phyloP scores from a whole-genome alignment of 2,888 invertebrate genomes.

The Zele albiditarsus region DNA sequence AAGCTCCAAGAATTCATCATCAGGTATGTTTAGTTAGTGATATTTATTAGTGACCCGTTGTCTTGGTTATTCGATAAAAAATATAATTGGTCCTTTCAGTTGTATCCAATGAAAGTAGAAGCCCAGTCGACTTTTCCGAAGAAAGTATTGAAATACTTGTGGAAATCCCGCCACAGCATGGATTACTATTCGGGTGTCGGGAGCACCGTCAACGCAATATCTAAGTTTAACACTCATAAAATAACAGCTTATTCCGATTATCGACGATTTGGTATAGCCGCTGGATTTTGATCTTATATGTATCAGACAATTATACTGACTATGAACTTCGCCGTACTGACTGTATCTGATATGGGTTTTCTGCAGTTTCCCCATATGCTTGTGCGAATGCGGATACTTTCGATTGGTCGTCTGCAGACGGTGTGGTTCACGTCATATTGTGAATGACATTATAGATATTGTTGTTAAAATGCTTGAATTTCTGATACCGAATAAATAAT shows the following conservation, averaged over 20 bases:
- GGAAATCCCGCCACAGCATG: constrained; percentile 59
- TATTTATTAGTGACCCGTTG: too few relatives aligned
- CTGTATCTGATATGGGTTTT: too few relatives aligned
- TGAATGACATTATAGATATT: too few relatives aligned
- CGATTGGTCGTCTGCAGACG: too few relatives aligned
- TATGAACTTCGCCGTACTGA: too few relatives aligned
- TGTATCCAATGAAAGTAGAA: constrained; percentile 67
- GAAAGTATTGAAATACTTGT: constrained; percentile 55
- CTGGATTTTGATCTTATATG: constrained; percentile 53
- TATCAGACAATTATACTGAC: too few relatives aligned
- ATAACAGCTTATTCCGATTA: constrained; percentile 67
- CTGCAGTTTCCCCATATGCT: too few relatives aligned
- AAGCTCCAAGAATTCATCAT: constrained; percentile 86
- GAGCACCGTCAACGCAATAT: constrained; percentile 66
- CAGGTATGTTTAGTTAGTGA: constrained; percentile 76
- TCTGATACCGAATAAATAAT: too few relatives aligned
- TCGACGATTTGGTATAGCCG: constrained; percentile 64
- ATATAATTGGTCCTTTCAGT: constrained; percentile 52
- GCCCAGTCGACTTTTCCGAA: constrained; percentile 60
- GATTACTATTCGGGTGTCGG: constrained; percentile 63
- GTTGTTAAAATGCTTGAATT: too few relatives aligned
- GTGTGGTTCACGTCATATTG: too few relatives aligned
- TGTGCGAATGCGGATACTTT: too few relatives aligned
- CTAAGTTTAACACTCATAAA: constrained; percentile 51
- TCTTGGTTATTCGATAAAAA: neutral